Base-by-base conservation (phyloP, 2,888 invertebrate genomes). In the Nymphalis c-album region DNA sequence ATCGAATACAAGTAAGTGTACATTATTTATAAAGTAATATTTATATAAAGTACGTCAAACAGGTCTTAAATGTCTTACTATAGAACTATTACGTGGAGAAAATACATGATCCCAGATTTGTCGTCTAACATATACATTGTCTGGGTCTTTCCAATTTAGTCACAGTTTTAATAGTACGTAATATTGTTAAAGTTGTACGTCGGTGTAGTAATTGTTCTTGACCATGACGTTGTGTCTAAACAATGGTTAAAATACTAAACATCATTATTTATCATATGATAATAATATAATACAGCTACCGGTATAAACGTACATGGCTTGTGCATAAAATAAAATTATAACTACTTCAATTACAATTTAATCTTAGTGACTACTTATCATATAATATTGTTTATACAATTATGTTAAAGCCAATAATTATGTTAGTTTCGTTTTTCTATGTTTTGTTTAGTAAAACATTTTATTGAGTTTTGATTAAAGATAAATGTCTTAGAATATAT, bases 1-100 rank as follows among this genome's bases (percentile, higher is more conserved):
- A 89, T 79, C 83, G 86, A 76, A 87, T 92, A 86, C 90, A 92
- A 85, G 92, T 91, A 80, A 68, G 72, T 75, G 18, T n/a, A n/a
- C 35, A 51, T 40, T 55, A 31, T 31, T 31, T 31, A 31, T 31
- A 26, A 26, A 26, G 4, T 0, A 3, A 31, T 31, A 31, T 31
- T 31, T 31, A 31, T 31, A 31, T 6, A 6, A 31, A 31, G 0
- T 31, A 6, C 26, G 26, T 31, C 26, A 31, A 0, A 40, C 3
- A 40, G 13, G 40, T 13, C 13, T 4, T 40, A 40, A 40, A 40
- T 40, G 4, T 4, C 10, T 13, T 40, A 8, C 35, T 10, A 10
- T 8, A 40, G 35, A 40, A 40, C 7, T 40, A 10, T 40, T 40
- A 40, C 4, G 40, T 4, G 6, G 26, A 31, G 26, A 31, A 31